Percentiles rank a stretch among this genome's conserved stretches.
Evolutionary conservation across 2,888 invertebrate genomes (phyloP).

Genomic region (Athrips mouffetella): DNA sequence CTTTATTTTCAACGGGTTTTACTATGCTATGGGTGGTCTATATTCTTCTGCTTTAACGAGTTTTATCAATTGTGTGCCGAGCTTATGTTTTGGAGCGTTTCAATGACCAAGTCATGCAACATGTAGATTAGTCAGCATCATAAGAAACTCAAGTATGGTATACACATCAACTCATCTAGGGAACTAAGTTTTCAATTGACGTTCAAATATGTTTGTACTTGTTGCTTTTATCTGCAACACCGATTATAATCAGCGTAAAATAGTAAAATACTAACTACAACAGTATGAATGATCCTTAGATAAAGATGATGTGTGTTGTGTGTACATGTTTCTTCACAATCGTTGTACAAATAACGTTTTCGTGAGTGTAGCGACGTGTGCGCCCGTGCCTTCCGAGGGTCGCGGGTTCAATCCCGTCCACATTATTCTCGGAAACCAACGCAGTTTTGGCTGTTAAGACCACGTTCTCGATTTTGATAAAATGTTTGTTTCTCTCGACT

Average conservation of each 20-base stretch:
- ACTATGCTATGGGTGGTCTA: neutral
- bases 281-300: no score
- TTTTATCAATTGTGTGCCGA: slow-evolving; percentile 1
- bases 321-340: slow-evolving; percentile 38
- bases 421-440: slow-evolving; percentile 40
- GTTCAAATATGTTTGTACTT: no score
- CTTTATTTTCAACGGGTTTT: no score
- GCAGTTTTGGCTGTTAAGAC: slow-evolving; percentile 30
- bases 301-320: no score
- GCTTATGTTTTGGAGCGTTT: slow-evolving; percentile 15
- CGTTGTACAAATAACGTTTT: slow-evolving; percentile 47
- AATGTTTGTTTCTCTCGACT: slow-evolving; percentile 7
- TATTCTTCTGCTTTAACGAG: slow-evolving; percentile 1
- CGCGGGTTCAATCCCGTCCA: slow-evolving; percentile 45
- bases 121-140: slow-evolving; percentile 37
- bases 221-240: no score
- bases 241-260: no score
- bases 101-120: slow-evolving; percentile 25
- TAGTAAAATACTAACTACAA: no score
- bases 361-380: slow-evolving; percentile 45
- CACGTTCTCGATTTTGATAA: slow-evolving; percentile 5
- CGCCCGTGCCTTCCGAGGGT: slow-evolving; percentile 35
- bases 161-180: no score
- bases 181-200: slow-evolving; percentile 25
- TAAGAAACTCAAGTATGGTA: slow-evolving; percentile 9